Base-by-base conservation (phyloP, 2,888 invertebrate species). In the Agrypnus murinus region DNA sequence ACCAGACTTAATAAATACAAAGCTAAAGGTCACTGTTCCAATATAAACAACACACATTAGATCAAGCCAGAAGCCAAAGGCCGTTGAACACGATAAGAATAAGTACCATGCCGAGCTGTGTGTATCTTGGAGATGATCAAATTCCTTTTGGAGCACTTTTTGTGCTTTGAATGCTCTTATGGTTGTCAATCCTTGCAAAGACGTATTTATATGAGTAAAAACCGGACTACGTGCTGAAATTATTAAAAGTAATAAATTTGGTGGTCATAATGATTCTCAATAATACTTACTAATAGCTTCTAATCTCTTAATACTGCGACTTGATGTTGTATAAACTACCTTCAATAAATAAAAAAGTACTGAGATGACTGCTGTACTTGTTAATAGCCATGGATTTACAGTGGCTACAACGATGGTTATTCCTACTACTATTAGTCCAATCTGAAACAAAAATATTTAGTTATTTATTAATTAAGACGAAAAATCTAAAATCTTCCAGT, bases 21-120 rank as follows among this genome's bases (percentile, higher is more conserved):
- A 91, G 74, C 89, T 89, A 80, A 91, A 87, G 0, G 92, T 90
- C 0, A 93, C 92, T 8, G 89, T 77, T 0, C 87, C 86, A 63
- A 94, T 90, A 83, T 92, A 94, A 3, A 91, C 7, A 0, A 90
- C 86, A 77, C 92, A 93, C 46, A 93, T 86, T 77, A 91, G 85
- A 81, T 95, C 95, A 57, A 94, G 85, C 84, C 91, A 90, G 66
- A 92, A 89, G 1, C 92, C 93, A 79, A 95, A 92, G 82, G 93
- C 93, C 73, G 93, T 88, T 0, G 84, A 79, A 19, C 81, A 82
- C 65, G 14, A 80, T 80, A 1, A 90, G 79, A 92, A 92, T 78
- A 93, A 87, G 81, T 89, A 93, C 90, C 92, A 94, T 0, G 93
- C 89, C 10, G 92, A 90, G 1, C 92, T 90, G 80, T 94, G 92